A percentile compares a stretch with the other conserved stretches of the same genome.
Evolutionary conservation across 2,888 invertebrate species (phyloP).

Genomic region (Polyploca ridens): DNA sequence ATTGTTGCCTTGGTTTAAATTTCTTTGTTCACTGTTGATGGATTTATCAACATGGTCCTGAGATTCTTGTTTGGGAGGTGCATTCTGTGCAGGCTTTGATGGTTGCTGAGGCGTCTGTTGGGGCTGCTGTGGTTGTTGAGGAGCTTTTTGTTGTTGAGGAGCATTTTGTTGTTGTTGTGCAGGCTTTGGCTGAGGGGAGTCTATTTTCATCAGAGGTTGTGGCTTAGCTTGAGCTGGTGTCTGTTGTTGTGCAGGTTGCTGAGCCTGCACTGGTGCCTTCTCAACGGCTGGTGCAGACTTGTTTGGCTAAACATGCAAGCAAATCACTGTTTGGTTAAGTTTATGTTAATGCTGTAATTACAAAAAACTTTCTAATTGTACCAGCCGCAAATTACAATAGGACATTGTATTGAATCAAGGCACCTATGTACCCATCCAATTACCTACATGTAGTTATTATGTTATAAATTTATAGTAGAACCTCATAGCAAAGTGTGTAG

Average conservation of each 20-base stretch:
- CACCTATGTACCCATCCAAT: no score
- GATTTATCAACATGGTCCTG: constrained; percentile 66
- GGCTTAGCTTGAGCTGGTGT: constrained; percentile 32
- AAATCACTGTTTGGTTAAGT: background rate
- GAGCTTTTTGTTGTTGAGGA: constrained; percentile 33
- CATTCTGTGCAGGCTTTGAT: constrained; percentile 42
- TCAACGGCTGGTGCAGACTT: constrained; percentile 28
- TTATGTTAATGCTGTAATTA: no score
- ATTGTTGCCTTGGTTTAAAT: constrained; percentile 41
- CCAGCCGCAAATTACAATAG: no score
- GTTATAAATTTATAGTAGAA: no score
- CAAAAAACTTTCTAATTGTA: no score
- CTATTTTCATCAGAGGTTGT: constrained; percentile 25
- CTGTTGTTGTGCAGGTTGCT: constrained; percentile 27
- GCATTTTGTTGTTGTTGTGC: constrained; percentile 34
- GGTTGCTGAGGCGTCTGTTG: constrained; percentile 33
- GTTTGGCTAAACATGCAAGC: constrained; percentile 21
- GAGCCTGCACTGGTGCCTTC: constrained; percentile 30
- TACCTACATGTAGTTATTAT: no score
- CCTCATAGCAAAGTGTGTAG: no score
- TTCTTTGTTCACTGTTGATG: constrained; percentile 52
- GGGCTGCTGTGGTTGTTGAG: constrained; percentile 24
- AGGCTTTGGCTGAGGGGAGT: constrained; percentile 21
- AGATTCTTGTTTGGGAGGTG: constrained; percentile 45
- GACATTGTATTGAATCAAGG: no score